Conservation (phyloP, 2,113 vertebrate genomes). For the Prionailurus viverrinus region DNA sequence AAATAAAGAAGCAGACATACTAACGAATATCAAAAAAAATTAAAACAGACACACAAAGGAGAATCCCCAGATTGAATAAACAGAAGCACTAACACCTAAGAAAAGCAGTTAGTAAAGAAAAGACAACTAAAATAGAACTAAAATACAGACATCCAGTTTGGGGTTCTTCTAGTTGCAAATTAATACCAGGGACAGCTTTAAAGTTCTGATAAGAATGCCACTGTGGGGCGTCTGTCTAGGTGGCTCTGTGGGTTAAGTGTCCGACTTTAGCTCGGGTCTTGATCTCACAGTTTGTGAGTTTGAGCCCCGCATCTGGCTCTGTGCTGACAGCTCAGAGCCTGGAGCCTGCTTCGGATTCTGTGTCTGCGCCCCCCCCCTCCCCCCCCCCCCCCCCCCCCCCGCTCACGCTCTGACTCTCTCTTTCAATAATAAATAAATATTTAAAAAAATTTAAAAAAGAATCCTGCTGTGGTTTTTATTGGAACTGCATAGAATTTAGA, state of each 20-base stretch:
- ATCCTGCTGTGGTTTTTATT: not conserved
- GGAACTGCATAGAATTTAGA: not conserved
- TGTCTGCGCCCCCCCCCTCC: too few species aligned
- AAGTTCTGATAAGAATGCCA: not conserved
- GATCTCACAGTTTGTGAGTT: too few species aligned
- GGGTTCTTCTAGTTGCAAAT: not conserved
- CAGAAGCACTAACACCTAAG: not conserved
- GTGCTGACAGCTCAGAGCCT: too few species aligned
- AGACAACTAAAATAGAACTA: not conserved
- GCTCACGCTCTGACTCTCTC: too few species aligned
- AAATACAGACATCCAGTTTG: not conserved
- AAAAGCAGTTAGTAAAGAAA: not conserved
- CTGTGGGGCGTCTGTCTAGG: too few species aligned
- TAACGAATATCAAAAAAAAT: not conserved
- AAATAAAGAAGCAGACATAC: not conserved
- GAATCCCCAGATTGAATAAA: not conserved
- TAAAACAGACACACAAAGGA: not conserved
- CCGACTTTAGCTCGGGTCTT: too few species aligned
- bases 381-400: too few species aligned
- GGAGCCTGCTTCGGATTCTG: too few species aligned
- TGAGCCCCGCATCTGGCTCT: too few species aligned
- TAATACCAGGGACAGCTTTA: not conserved
- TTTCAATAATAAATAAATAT: too few species aligned
- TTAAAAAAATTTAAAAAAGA: too few species aligned
- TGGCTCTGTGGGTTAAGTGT: too few species aligned